phyloP scores from a whole-genome alignment of 1,140 invertebrate species.

The Globodera rostochiensis region DNA sequence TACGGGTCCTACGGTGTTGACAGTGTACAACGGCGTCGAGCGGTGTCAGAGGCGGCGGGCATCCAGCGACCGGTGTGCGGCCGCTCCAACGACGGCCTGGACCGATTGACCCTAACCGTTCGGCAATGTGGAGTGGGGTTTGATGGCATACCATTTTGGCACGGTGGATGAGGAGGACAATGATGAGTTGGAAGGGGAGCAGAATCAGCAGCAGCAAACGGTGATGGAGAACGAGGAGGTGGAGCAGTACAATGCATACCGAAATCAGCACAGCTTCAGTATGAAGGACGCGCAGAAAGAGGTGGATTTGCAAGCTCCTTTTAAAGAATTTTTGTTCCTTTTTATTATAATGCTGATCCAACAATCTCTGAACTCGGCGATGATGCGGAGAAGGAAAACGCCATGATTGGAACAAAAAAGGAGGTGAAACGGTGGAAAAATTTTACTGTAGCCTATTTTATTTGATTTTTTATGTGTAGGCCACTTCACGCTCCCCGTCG shows the following conservation, averaged over 20 bases:
- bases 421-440: no score
- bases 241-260: background rate
- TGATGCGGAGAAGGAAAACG: no score
- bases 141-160: background rate
- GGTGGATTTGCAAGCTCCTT: no score
- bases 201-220: background rate
- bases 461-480: no score
- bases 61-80: background rate
- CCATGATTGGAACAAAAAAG: no score
- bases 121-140: conserved; percentile 12
- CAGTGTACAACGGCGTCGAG: conserved; percentile 1
- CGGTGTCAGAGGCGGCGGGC: background rate
- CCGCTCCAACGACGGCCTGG: conserved; percentile 13
- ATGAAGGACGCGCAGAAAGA: background rate
- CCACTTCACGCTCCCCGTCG: no score
- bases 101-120: conserved; percentile 15
- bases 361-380: no score
- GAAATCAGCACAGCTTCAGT: background rate
- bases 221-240: background rate
- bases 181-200: background rate
- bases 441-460: no score
- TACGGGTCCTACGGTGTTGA: background rate
- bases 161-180: conserved; percentile 15
- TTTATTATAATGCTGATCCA: no score
- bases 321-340: no score